phyloP scores from a whole-genome alignment of 2,797 vertebrate species.

The Eupleurogrammus muticus region DNA sequence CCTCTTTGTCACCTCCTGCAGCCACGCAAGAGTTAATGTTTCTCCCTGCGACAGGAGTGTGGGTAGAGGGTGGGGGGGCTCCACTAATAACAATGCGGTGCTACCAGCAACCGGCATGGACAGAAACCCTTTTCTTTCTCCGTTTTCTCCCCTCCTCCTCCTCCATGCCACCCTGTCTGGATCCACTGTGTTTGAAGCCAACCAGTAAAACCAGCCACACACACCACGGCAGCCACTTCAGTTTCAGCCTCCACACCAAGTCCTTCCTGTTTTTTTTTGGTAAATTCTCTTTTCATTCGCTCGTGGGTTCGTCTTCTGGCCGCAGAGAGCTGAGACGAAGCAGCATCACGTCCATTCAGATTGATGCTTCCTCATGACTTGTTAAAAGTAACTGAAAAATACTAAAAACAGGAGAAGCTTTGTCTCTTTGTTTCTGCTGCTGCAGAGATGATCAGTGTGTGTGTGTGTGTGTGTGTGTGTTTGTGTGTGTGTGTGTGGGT shows the following conservation, averaged over 20 bases:
- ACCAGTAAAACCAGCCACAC: constrained; percentile 18
- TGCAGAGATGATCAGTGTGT: constrained; percentile 39
- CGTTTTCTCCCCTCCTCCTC: constrained; percentile 32
- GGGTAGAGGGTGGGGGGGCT: constrained; percentile 73
- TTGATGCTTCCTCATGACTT: constrained; percentile 12
- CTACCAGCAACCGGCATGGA: constrained; percentile 65
- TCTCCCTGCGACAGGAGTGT: constrained; percentile 74
- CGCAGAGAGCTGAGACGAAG: constrained; percentile 13
- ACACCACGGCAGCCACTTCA: constrained; percentile 7
- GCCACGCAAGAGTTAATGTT: constrained; percentile 78
- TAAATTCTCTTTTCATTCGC: constrained; percentile 36
- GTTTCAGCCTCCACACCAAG: constrained; percentile 21
- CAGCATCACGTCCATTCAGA: constrained; percentile 23
- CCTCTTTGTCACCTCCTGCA: constrained; percentile 68
- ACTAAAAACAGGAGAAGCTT: constrained; percentile 8
- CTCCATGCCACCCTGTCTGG: constrained; percentile 46
- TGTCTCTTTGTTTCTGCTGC: constrained; percentile 67
- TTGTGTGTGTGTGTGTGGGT: constrained; percentile 39
- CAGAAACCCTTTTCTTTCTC: constrained; percentile 46
- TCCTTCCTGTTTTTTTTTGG: constrained; percentile 12
- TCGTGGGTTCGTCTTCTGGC: constrained; percentile 35
- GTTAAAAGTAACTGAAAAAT: constrained; percentile 12
- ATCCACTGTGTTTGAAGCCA: constrained; percentile 33
- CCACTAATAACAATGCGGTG: constrained; percentile 78
- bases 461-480: background rate